phyloP scores from a whole-genome alignment of 2,888 invertebrate species.

The Agrypnus murinus region DNA sequence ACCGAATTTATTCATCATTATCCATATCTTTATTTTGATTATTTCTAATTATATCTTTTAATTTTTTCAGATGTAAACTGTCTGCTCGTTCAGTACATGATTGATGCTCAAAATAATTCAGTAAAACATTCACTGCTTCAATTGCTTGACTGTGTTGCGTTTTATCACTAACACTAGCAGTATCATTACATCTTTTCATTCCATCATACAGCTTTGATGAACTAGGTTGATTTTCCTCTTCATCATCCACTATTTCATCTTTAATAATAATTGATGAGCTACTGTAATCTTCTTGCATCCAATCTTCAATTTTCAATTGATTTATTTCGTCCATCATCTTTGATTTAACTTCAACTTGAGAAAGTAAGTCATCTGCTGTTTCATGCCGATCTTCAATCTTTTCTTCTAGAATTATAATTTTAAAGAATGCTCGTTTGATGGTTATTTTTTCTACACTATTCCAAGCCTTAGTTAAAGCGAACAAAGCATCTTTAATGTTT shows the following conservation, averaged over 20 bases:
- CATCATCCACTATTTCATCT: constrained; percentile 12
- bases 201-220: constrained; percentile 42
- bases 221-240: constrained; percentile 16
- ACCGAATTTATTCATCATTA: too few species aligned
- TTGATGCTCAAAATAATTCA: constrained; percentile 40
- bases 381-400: constrained; percentile 8
- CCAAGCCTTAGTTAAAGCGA: constrained; percentile 26
- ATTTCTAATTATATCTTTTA: constrained; percentile 37
- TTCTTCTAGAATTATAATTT: constrained; percentile 37
- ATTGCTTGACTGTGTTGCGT: constrained; percentile 46
- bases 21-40: too few species aligned
- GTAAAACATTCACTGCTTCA: constrained; percentile 46
- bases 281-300: constrained; percentile 40
- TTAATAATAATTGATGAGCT: too few species aligned
- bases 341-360: constrained; percentile 13
- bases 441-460: constrained; percentile 1
- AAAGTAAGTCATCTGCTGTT: constrained; percentile 13
- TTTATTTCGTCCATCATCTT: constrained; percentile 33
- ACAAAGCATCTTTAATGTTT: constrained; percentile 35
- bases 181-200: constrained; percentile 49
- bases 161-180: constrained; percentile 45
- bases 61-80: constrained; percentile 31
- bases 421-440: constrained; percentile 26
- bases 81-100: constrained; percentile 41
- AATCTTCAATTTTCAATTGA: constrained; percentile 13